Base-by-base conservation (phyloP, 2,888 invertebrate species). In the Hemithea aestivaria region DNA sequence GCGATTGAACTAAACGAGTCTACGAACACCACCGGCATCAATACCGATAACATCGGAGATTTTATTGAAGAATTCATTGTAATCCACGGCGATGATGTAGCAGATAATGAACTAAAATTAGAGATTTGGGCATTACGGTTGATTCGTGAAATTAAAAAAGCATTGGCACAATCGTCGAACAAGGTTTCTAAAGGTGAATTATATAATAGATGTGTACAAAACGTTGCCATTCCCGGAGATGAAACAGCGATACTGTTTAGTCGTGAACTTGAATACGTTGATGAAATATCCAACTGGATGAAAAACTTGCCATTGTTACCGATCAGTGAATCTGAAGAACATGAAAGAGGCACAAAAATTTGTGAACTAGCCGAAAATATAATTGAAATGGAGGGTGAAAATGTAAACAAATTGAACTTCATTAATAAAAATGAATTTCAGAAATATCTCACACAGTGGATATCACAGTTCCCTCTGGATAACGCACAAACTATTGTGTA, bases 221-320 rank as follows among this genome's bases (percentile, higher is more conserved):
- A 43, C 6, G 50, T 65, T 7, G 51, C 66, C 2, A 32, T 63
- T 20, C 62, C 69, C 21, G 51, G 42, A 10, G 53, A 65, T 9
- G 60, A 68, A 44, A 55, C 62, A 20, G 47, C 70, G 0, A 52
- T 48, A 27, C 42, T 58, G 34, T 66, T 73, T 45, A 53, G 51
- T 7, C 46, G 56, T 12, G 66, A 76, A 47, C 53, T 78, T 1
- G 44, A 53, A 34, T 75, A 73, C 29, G 62, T 64, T 0, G 66
- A 67, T 52, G 73, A 78, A 54, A 74, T 80, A 45, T 53, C 65
- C 11, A 68, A 74, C 12, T 80, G 77, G 77, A 40, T 79, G 21
- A 67, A 70, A 46, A 73, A 73, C 45, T 52, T 79, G 25, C 73
- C 77, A 1, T 38, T 80, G 2, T 29, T 63, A 34, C 54, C 66